phyloP scores from a whole-genome alignment of 2,888 invertebrate genomes.

The Heliconius aoede region DNA sequence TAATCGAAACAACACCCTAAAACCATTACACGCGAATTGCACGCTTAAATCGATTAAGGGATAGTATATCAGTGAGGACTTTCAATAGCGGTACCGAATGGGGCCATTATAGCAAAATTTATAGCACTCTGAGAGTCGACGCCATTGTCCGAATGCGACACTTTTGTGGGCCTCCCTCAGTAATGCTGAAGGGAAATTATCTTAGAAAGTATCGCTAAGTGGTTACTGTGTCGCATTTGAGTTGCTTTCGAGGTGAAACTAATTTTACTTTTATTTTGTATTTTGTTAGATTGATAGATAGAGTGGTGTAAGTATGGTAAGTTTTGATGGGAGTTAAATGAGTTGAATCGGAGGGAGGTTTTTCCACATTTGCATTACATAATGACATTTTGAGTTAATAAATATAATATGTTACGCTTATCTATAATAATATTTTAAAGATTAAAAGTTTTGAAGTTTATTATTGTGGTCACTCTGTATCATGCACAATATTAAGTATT shows the following conservation, averaged over 20 bases:
- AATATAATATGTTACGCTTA: too few relatives aligned
- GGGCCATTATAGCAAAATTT: conserved; percentile 53
- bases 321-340: conserved; percentile 13
- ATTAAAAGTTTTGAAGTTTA: too few relatives aligned
- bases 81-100: conserved; percentile 48
- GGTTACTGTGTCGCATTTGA: conserved; percentile 25
- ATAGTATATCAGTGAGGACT: conserved; percentile 49
- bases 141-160: conserved; percentile 54
- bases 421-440: too few relatives aligned
- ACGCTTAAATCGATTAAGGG: conserved; percentile 50
- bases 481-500: too few relatives aligned
- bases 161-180: conserved; percentile 53
- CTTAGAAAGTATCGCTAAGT: conserved; percentile 37
- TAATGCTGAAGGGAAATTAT: conserved; percentile 53
- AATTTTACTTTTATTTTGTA: conserved; percentile 31
- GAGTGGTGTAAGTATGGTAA: background rate
- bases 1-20: conserved; percentile 27
- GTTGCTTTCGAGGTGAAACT: conserved; percentile 16
- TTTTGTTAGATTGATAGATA: conserved; percentile 36
- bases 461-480: too few relatives aligned
- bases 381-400: too few relatives aligned
- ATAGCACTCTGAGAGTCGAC: conserved; percentile 50
- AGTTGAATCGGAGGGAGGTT: background rate
- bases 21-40: conserved; percentile 40
- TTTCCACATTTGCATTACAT: background rate